Conservation (phyloP, 2,888 invertebrate genomes). For the Cephus runcator region DNA sequence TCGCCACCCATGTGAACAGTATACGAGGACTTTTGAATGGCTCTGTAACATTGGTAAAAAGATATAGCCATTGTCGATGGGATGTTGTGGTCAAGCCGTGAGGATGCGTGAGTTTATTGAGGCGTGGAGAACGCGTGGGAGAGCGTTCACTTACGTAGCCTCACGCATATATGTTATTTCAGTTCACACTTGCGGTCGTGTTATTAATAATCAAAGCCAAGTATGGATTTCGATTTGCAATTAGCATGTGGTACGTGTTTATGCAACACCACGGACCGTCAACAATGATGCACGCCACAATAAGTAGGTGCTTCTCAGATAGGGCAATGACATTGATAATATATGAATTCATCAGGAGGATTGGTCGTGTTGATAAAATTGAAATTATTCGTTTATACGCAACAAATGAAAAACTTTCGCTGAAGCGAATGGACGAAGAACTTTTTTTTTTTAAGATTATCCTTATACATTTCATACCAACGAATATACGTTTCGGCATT, state of each 20-base stretch:
- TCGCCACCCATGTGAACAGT: not conserved
- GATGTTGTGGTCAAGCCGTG: constrained; percentile 17
- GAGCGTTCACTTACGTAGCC: constrained; percentile 21
- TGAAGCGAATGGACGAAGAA: no score
- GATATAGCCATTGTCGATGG: constrained; percentile 2
- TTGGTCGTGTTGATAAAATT: not conserved
- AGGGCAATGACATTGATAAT: not conserved
- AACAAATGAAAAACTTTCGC: not conserved
- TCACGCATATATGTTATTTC: constrained; percentile 30
- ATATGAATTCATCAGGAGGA: not conserved
- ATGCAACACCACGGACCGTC: not conserved
- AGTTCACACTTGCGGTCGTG: constrained; percentile 21
- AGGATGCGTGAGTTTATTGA: constrained; percentile 18
- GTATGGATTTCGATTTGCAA: not conserved
- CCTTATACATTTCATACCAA: not conserved
- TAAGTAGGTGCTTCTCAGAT: not conserved
- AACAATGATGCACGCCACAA: not conserved
- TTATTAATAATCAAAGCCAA: constrained; percentile 22
- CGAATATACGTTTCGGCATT: not conserved
- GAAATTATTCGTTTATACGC: not conserved
- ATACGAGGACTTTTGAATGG: not conserved
- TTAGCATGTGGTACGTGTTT: not conserved
- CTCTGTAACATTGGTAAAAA: not conserved
- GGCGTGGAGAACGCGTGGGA: constrained; percentile 27
- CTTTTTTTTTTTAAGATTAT: not conserved